Percentiles rank a stretch among this genome's conserved stretches.
Conservation (phyloP, 1,140 invertebrate species). For the Nephila pilipes region DNA sequence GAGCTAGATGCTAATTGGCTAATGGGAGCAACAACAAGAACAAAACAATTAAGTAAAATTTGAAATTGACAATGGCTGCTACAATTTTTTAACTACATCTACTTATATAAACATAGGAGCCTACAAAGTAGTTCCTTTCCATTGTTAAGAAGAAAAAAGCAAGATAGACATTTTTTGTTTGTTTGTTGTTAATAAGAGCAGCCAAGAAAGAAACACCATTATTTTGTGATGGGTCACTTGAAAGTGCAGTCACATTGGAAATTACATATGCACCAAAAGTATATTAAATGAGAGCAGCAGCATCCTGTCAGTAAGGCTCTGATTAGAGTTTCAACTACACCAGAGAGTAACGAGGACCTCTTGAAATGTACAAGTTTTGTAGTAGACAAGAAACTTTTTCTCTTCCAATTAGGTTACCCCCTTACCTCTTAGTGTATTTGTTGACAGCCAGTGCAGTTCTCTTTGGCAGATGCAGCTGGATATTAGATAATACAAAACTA, state of each 20-base stretch:
- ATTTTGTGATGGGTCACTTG: conserved; percentile 63
- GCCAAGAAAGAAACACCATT: conserved; percentile 75
- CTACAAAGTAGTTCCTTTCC: conserved; percentile 73
- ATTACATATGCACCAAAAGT: conserved; percentile 77
- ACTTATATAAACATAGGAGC: conserved; percentile 75
- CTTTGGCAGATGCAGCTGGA: conserved; percentile 66
- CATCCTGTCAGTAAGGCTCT: conserved; percentile 64
- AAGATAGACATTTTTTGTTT: conserved; percentile 60
- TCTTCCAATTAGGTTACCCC: neutral
- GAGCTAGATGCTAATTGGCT: conserved; percentile 73
- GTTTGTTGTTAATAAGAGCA: conserved; percentile 66
- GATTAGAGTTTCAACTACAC: conserved; percentile 58
- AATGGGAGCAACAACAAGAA: conserved; percentile 75
- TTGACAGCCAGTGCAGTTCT: conserved; percentile 30
- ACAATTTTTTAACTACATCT: conserved; percentile 69
- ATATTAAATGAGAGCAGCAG: conserved; percentile 72
- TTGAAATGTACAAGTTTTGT: conserved; percentile 60
- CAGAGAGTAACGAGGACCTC: neutral
- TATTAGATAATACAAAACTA: conserved; percentile 70
- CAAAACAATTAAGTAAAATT: conserved; percentile 76
- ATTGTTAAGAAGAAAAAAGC: conserved; percentile 66
- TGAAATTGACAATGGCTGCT: conserved; percentile 73
- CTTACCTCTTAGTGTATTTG: neutral
- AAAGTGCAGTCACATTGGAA: conserved; percentile 74
- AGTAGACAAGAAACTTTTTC: neutral